Base-by-base conservation (phyloP, 2,113 vertebrate genomes). In the Propithecus coquereli region DNA sequence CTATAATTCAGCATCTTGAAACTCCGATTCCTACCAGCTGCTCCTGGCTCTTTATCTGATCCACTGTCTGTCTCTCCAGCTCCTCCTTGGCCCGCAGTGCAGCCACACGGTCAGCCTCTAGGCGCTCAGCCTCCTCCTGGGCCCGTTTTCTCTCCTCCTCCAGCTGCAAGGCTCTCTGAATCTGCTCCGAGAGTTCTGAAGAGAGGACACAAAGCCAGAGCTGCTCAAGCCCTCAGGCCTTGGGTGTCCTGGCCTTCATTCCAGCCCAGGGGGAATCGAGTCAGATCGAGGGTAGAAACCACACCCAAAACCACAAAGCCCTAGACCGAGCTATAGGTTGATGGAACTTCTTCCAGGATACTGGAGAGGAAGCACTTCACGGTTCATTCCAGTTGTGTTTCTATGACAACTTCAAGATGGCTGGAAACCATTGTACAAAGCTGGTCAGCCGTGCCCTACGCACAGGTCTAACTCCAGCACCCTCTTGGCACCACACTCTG, bases 31-130 rank as follows among this genome's bases (percentile, higher is more conserved):
- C 98, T 98, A 99, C 99, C 99, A 99, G 98, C 98, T 99, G 99
- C 97, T 99, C 99, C 98, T 99, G 99, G 98, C 98, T 99, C 99
- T 99, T 99, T 17, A 99, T 98, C 98, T 99, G 99, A 97, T 99
- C 99, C 95, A 98, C 98, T 1, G 99, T 99, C 97, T 99, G 99
- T 90, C 98, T 98, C 97, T 99, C 99, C 98, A 99, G 98, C 97
- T 99, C 99, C 89, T 99, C 99, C 98, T 99, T 99, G 97, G 99
- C 99, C n/a, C 98, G 99, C 70, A 99, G 98, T 71, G 99, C 99
- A 50, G 99, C 99, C 98, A 99, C 97, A 34, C 99, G 99, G 95
- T 99, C 99, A 1, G 99, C 98, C 98, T 99, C 99, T 98, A 99
- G 98, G 89, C 99, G 99, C 90, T 99, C 98, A 0, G 99, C 99